A percentile compares a stretch with the other conserved stretches of the same genome.
Conservation (phyloP, 1,140 invertebrate genomes). For the Trachymyrmex cornetzi region DNA sequence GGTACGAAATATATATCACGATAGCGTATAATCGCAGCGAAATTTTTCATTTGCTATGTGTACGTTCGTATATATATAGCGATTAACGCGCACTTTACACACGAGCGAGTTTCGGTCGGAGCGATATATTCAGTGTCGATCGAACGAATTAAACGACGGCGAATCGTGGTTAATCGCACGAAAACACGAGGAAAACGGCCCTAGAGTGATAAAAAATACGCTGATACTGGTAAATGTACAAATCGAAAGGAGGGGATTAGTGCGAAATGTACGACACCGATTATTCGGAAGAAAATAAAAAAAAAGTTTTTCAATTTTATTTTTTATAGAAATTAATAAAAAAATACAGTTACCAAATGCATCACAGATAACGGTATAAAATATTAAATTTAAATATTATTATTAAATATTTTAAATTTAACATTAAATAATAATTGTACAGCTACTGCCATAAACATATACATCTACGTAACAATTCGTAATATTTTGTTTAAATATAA, state of each 20-base stretch:
- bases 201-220: slow-evolving; percentile 51
- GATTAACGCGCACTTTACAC: slow-evolving; percentile 61
- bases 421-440: background rate
- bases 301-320: background rate
- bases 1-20: slow-evolving; percentile 24
- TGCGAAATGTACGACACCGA: background rate
- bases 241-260: slow-evolving; percentile 14
- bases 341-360: background rate
- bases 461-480: background rate
- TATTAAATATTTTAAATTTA: slow-evolving; percentile 2
- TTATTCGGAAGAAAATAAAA: slow-evolving; percentile 16
- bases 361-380: background rate
- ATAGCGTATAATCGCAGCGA: slow-evolving; percentile 50
- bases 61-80: slow-evolving; percentile 35
- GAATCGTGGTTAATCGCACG: slow-evolving; percentile 70
- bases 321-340: too few relatives aligned
- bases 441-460: background rate
- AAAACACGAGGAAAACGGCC: slow-evolving; percentile 42
- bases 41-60: slow-evolving; percentile 55
- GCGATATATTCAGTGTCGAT: slow-evolving; percentile 54
- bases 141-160: slow-evolving; percentile 55
- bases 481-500: slow-evolving; percentile 11
- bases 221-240: slow-evolving; percentile 34
- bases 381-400: background rate
- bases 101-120: slow-evolving; percentile 26